Conservation (phyloP, 64 coral and sea anemone genomes). For the Cladopsammia gracilis region DNA sequence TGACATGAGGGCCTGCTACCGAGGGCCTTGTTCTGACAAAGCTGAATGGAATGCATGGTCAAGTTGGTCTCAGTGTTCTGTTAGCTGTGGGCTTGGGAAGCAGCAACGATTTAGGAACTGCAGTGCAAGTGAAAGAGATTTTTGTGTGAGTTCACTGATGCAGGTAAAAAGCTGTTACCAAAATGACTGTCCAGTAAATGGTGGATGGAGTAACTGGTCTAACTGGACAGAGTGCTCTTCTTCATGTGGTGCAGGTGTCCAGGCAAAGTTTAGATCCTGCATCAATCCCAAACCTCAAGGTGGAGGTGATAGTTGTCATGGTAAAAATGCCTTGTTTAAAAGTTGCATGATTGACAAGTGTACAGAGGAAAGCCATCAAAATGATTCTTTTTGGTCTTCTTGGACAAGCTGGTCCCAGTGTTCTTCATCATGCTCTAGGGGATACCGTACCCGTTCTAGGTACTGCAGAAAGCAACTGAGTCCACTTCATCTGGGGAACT, state of each 20-base stretch:
- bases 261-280: constrained; percentile 73
- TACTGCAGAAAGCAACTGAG: constrained; percentile 14
- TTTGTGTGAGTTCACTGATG: background rate
- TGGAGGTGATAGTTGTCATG: constrained; percentile 49
- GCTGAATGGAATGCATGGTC: constrained; percentile 59
- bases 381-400: constrained; percentile 66
- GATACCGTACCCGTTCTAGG: constrained; percentile 83
- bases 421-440: constrained; percentile 80
- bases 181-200: constrained; percentile 51
- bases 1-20: constrained; percentile 68
- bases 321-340: constrained; percentile 65
- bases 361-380: background rate
- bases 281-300: constrained; percentile 49
- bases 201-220: constrained; percentile 85
- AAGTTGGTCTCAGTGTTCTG: constrained; percentile 69
- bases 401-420: constrained; percentile 86
- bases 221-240: constrained; percentile 85
- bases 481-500: constrained; percentile 53
- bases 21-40: constrained; percentile 48
- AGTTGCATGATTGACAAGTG: constrained; percentile 45
- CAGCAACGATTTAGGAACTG: constrained; percentile 72
- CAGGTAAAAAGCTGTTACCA: constrained; percentile 44
- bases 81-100: constrained; percentile 73
- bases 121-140: constrained; percentile 16
- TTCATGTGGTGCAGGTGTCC: constrained; percentile 77